Evolutionary conservation across 2,888 invertebrate species (phyloP).

Genomic region (Sarcophaga subvicina): DNA sequence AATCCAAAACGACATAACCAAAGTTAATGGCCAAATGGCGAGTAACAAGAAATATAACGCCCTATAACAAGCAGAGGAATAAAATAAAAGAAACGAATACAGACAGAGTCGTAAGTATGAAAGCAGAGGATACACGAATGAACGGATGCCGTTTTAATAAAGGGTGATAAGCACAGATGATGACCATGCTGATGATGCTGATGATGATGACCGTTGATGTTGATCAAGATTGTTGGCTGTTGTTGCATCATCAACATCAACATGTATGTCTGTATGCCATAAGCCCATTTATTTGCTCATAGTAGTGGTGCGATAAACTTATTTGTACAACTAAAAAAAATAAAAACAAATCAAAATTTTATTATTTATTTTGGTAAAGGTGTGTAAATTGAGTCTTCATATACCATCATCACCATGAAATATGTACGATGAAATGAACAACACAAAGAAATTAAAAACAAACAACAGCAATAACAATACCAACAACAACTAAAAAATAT

Average conservation of each 20-base stretch:
- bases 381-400: constrained; percentile 68
- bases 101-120: neutral
- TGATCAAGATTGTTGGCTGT: constrained; percentile 41
- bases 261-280: neutral
- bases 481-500: neutral
- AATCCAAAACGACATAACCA: constrained; percentile 17
- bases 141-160: constrained; percentile 51
- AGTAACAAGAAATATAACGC: constrained; percentile 66
- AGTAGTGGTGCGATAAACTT: neutral
- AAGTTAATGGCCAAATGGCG: constrained; percentile 65
- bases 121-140: constrained; percentile 36
- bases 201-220: constrained; percentile 4
- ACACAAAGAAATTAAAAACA: neutral
- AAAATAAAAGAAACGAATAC: neutral
- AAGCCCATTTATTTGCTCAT: too few relatives aligned
- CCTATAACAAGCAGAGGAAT: constrained; percentile 38
- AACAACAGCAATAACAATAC: neutral
- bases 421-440: constrained; percentile 34
- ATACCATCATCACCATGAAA: constrained; percentile 16
- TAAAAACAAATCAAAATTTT: constrained; percentile 19
- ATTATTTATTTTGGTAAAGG: constrained; percentile 60
- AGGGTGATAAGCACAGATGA: constrained; percentile 52
- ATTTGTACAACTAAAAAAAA: constrained; percentile 10
- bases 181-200: neutral
- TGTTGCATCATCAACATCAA: constrained; percentile 48